Evolutionary conservation across 2,113 vertebrate species (phyloP).

Genomic region (Platycercus adscitus): DNA sequence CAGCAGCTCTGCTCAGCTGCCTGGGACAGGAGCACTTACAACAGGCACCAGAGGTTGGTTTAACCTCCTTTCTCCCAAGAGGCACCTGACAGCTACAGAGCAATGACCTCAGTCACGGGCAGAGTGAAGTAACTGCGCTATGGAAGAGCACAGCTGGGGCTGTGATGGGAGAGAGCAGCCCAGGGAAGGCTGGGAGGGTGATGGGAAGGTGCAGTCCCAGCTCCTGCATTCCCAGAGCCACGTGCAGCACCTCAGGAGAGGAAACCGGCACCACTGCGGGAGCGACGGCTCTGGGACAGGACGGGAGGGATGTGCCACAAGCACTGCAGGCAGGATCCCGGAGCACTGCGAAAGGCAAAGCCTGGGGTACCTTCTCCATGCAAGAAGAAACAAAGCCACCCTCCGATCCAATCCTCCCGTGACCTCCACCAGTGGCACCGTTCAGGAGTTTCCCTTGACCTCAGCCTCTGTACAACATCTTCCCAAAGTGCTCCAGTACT

Average conservation of each 20-base stretch:
- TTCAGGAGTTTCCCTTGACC: neutral
- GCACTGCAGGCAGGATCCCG: neutral
- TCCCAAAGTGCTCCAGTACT: neutral
- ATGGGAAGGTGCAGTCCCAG: neutral
- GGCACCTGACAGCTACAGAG: neutral
- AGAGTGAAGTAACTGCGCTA: neutral
- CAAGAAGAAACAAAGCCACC: neutral
- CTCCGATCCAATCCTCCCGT: neutral
- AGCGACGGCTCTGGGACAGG: neutral
- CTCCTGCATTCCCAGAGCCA: neutral
- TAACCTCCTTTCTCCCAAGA: neutral
- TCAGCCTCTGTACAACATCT: neutral
- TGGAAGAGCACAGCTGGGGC: neutral
- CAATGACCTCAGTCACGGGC: neutral
- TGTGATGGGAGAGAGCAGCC: rapidly evolving
- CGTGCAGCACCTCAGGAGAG: rapidly evolving
- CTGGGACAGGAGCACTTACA: neutral
- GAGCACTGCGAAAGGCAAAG: too few species aligned
- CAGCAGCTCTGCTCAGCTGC: neutral
- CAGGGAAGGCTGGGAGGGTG: neutral
- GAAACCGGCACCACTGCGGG: neutral
- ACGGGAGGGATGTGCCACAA: neutral
- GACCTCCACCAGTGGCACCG: neutral
- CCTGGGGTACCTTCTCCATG: neutral
- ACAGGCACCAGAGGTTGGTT: neutral